These are phyloP conservation scores for Lophotriccus pileatus DNA, from an alignment of 2,797 vertebrate genomes.

Conservation along the genomic window DNA sequence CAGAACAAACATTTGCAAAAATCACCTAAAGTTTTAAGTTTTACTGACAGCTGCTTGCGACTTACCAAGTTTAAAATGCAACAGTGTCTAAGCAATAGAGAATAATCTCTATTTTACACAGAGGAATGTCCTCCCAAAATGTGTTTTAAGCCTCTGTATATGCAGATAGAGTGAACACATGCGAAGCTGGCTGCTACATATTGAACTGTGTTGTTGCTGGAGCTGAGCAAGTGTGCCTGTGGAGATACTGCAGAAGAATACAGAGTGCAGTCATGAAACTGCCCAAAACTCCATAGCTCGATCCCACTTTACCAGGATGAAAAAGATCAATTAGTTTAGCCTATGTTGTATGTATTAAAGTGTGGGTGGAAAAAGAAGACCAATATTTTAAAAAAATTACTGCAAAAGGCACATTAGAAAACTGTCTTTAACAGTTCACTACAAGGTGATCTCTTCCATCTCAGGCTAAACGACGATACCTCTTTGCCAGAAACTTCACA, in stretches of 20 bases:
- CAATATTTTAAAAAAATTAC: neutral
- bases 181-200: neutral
- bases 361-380: neutral
- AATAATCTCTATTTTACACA: neutral
- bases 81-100: neutral
- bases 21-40: neutral
- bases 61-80: constrained; percentile 37
- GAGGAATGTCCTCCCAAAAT: neutral
- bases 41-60: constrained; percentile 8
- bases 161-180: neutral
- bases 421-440: neutral
- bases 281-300: neutral
- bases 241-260: neutral
- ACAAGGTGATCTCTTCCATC: neutral
- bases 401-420: neutral
- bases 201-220: neutral
- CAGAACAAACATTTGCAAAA: constrained; percentile 21
- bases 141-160: neutral
- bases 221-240: neutral
- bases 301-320: neutral
- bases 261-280: neutral
- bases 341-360: neutral
- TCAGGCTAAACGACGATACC: neutral
- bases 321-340: neutral
- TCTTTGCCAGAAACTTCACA: neutral